A percentile compares a stretch with the other conserved stretches of the same genome.
These are phyloP conservation scores for Drosophila ananassae DNA, from an alignment of 1,140 invertebrate species.

Conservation along the genomic window DNA sequence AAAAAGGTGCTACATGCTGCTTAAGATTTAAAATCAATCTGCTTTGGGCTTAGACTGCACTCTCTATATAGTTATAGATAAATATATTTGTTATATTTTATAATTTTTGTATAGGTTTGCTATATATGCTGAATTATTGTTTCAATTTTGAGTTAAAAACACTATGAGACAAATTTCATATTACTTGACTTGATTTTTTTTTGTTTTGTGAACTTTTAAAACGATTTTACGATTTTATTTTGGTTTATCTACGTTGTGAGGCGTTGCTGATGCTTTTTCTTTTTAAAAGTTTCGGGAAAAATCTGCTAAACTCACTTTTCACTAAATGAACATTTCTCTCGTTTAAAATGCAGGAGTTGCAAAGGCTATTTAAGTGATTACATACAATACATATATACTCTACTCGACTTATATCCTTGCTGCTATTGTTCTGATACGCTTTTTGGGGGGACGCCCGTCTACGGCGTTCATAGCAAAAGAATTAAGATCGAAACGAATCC, in stretches of 20 bases:
- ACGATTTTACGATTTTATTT: conserved; percentile 37
- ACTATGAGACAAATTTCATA: conserved; percentile 48
- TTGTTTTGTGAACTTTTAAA: conserved; percentile 44
- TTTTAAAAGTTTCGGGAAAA: conserved; percentile 40
- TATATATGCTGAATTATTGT: conserved; percentile 75
- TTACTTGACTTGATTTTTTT: conserved; percentile 8
- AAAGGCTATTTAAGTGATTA: conserved; percentile 52
- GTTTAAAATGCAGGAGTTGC: conserved; percentile 52
- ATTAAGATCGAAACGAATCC: conserved; percentile 38
- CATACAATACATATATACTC: conserved; percentile 49
- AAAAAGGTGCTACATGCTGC: conserved; percentile 65
- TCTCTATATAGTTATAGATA: conserved; percentile 64
- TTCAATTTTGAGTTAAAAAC: conserved; percentile 73
- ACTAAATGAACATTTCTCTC: conserved; percentile 37
- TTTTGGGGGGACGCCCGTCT: conserved; percentile 21
- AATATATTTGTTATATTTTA: conserved; percentile 57
- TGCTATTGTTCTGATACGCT: conserved; percentile 32
- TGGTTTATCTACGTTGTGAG: conserved; percentile 49
- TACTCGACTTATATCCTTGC: conserved; percentile 30
- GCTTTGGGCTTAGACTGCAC: conserved; percentile 55
- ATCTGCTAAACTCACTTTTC: conserved; percentile 30
- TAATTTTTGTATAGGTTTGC: conserved; percentile 42
- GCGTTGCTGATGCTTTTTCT: conserved; percentile 11
- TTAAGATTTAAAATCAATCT: conserved; percentile 77
- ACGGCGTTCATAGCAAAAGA: conserved; percentile 28